Percentiles rank a stretch among this genome's conserved stretches.
phyloP scores from a whole-genome alignment of 92 coral and sea anemone genomes.

The Umimayanthus chanpuru region DNA sequence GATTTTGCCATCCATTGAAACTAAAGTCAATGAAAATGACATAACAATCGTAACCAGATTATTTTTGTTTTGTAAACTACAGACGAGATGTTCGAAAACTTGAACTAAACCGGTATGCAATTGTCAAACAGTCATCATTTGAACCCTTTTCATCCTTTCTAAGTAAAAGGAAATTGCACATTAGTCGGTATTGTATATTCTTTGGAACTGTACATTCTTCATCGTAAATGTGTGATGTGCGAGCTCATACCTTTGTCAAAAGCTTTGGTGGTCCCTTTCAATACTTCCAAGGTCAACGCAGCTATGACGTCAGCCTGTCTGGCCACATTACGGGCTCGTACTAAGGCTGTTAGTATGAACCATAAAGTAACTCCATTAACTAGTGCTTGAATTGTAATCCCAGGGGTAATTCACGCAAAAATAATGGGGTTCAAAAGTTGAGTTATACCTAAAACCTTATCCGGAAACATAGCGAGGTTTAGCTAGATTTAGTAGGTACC shows the following conservation, averaged over 20 bases:
- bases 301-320: slow-evolving; percentile 89
- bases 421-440: too few species aligned
- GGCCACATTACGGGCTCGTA: slow-evolving; percentile 69
- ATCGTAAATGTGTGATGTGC: background rate
- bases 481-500: too few species aligned
- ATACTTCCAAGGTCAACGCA: slow-evolving; percentile 85
- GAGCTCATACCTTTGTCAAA: slow-evolving; percentile 78
- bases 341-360: slow-evolving; percentile 63
- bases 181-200: too few species aligned
- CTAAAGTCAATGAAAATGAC: background rate
- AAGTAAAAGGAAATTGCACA: background rate
- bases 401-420: too few species aligned
- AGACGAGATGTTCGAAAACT: too few species aligned
- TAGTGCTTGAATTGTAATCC: background rate
- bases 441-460: too few species aligned
- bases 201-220: background rate
- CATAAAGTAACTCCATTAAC: background rate
- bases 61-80: too few species aligned
- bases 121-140: background rate
- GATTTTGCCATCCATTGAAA: background rate
- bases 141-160: too few species aligned
- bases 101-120: too few species aligned
- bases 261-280: slow-evolving; percentile 93
- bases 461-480: too few species aligned
- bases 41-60: too few species aligned